These are phyloP conservation scores for Argyresthia goedartella DNA, from an alignment of 2,888 invertebrate genomes.

Conservation along the genomic window DNA sequence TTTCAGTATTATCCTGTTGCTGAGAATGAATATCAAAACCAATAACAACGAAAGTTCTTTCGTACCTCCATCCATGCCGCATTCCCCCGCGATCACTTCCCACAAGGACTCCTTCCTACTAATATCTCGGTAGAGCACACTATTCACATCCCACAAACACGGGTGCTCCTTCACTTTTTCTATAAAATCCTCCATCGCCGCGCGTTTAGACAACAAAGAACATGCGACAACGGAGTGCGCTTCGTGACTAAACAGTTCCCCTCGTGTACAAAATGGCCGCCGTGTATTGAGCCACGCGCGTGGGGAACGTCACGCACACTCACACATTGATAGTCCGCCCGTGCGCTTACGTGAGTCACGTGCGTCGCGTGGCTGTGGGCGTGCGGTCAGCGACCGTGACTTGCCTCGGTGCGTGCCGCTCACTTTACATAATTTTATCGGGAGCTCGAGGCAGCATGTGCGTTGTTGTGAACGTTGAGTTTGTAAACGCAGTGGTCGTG, in stretches of 20 bases:
- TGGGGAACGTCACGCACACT: neutral
- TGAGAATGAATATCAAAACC: neutral
- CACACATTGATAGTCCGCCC: neutral
- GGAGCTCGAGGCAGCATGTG: neutral
- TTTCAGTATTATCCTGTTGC: no score
- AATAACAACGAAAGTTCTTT: neutral
- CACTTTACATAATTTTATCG: neutral
- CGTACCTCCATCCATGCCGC: conserved; percentile 6
- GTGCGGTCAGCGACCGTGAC: neutral
- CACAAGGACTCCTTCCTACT: conserved; percentile 4
- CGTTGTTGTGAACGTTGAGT: no score
- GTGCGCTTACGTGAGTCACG: neutral
- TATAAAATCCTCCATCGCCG: neutral
- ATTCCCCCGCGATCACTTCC: conserved; percentile 1
- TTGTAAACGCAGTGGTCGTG: no score
- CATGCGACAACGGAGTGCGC: neutral
- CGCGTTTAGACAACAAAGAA: neutral
- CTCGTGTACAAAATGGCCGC: neutral
- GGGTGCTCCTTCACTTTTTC: neutral
- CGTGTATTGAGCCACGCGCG: neutral
- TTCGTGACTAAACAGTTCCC: neutral
- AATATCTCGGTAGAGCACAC: conserved; percentile 8
- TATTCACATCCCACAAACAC: conserved; percentile 8
- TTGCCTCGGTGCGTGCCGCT: neutral
- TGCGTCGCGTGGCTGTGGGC: neutral